Percentiles rank a stretch among this genome's conserved stretches.
Evolutionary conservation across 2,888 invertebrate genomes (phyloP).

Genomic region (Rhopalosiphum nymphaeae): DNA sequence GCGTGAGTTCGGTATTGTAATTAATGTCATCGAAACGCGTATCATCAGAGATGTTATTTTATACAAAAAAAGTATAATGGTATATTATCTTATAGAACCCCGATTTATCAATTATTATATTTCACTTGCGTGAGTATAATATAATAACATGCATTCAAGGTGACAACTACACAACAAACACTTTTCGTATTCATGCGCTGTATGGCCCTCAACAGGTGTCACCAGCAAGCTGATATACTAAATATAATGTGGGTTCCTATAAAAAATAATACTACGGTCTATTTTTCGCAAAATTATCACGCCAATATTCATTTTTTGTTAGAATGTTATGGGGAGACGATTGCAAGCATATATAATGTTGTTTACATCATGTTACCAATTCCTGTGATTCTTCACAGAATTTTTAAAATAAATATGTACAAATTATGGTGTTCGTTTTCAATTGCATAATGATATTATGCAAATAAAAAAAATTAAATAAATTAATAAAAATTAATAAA

Average conservation of each 20-base stretch:
- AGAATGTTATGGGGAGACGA: not conserved
- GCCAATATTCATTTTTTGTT: not conserved
- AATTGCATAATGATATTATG: too few species aligned
- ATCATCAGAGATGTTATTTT: not conserved
- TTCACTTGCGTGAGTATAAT: not conserved
- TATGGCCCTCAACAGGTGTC: constrained; percentile 28
- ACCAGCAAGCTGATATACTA: not conserved
- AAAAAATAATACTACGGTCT: not conserved
- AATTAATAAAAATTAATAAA: too few species aligned
- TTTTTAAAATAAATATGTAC: not conserved
- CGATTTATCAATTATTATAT: not conserved
- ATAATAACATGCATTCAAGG: not conserved
- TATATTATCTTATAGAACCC: not conserved
- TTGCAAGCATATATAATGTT: not conserved
- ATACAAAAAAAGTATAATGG: not conserved
- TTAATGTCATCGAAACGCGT: constrained; percentile 1
- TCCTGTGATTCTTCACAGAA: not conserved
- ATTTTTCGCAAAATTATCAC: not conserved
- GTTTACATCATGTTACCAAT: not conserved
- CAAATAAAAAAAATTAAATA: too few species aligned
- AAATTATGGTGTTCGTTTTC: not conserved
- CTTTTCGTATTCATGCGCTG: not conserved
- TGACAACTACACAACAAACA: not conserved
- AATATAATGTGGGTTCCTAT: not conserved
- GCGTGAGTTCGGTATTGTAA: not conserved